Evolutionary conservation across 2,888 invertebrate species (phyloP).

Genomic region (Myopa tessellatipennis): DNA sequence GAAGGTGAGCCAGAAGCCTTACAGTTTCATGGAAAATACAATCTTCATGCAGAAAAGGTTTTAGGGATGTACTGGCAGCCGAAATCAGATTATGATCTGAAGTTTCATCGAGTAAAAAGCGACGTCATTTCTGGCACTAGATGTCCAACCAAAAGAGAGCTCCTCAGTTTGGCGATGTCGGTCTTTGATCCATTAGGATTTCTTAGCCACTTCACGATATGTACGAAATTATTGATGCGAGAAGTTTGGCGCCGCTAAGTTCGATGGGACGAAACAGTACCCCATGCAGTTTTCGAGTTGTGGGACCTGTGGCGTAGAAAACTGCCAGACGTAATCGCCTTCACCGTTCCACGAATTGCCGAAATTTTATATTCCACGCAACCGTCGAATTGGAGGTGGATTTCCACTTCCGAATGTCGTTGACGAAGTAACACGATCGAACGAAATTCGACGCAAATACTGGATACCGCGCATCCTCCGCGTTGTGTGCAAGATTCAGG

Average conservation of each 20-base stretch:
- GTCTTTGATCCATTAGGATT: slow-evolving; percentile 40
- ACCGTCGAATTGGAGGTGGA: neutral
- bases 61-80: slow-evolving; percentile 49
- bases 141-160: slow-evolving; percentile 31
- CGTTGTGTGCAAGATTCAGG: neutral
- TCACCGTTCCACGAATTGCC: neutral
- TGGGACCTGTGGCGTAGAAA: neutral
- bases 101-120: slow-evolving; percentile 35
- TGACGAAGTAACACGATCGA: neutral
- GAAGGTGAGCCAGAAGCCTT: neutral
- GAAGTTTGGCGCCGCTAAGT: slow-evolving; percentile 33
- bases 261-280: slow-evolving; percentile 38
- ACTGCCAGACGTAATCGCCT: neutral
- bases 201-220: slow-evolving; percentile 29
- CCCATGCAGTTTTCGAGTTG: slow-evolving; percentile 16
- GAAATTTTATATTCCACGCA: neutral
- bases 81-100: slow-evolving; percentile 38
- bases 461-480: neutral
- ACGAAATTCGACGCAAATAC: neutral
- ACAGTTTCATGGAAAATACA: neutral
- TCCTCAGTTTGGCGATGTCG: slow-evolving; percentile 38
- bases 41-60: slow-evolving; percentile 38
- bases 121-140: slow-evolving; percentile 28
- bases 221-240: slow-evolving; percentile 36
- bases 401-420: neutral